Evolutionary conservation across 1,140 invertebrate genomes (phyloP), one percentile per base, ranked within the genome.

Genomic region (Caenorhabditis briggsae): DNA sequence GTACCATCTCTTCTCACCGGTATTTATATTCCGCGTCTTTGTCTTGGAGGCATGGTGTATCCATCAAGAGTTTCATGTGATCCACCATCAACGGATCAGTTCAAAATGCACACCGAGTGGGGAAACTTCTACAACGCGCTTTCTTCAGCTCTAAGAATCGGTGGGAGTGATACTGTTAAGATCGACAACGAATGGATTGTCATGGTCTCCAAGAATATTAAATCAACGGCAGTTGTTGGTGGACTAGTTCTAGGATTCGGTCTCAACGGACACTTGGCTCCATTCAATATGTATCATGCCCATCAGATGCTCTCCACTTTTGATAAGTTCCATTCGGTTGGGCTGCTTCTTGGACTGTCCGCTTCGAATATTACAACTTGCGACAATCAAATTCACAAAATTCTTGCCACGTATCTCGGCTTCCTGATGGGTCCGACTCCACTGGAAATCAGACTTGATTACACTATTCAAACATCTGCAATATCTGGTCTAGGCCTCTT

Each of bases 81-180:
- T 83, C 82, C 56, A n/a, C 53, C 82, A n/a, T n/a, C 56, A 9
- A 58, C 53, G 18, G 53, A 83, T 58, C 2, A 1, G 3, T 59
- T 83, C 55, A 83, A 83, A 20, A 12, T 50, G 5, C 50, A 46
- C 46, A 46, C 55, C 2, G 86, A 87, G n/a, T 87, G 86, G 86
- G 86, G 86, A 82, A 82, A 87, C 16, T 87, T 82, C 59, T 87
- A 87, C 86, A 82, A 87, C 43, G 58, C 74, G 8, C 55, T 87
- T 2, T 58, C 82, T 18, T 20, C 53, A 9, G 86, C 78, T 20
- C 82, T 87, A 0, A 23, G 59, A 33, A 12, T 87, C 50, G 86
- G 78, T n/a, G 23, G 43, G 3, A 43, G 50, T 65, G 33, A 61
- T 12, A 23, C 23, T 11, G 61, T 83, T 18, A n/a, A 23, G 55